Conservation (phyloP, 2,888 invertebrate genomes). For the Galeruca laticollis region DNA sequence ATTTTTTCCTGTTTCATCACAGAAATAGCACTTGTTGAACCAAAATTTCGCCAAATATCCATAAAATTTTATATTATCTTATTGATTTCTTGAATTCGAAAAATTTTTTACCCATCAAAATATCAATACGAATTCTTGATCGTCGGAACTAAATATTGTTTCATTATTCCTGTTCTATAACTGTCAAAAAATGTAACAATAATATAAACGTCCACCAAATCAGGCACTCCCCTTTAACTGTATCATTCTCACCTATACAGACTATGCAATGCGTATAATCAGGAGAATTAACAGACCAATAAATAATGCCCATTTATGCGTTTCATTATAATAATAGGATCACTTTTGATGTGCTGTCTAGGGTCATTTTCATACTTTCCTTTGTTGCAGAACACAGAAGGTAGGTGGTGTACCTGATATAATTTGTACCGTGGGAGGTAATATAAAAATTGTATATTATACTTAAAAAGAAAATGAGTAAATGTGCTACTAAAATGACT, state of each 20-base stretch:
- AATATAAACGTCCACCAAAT: slow-evolving; percentile 22
- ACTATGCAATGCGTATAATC: slow-evolving; percentile 29
- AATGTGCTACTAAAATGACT: too few species aligned
- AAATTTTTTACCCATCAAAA: too few species aligned
- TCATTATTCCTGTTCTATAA: neutral
- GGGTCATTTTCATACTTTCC: slow-evolving; percentile 3
- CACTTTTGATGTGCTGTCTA: slow-evolving; percentile 19
- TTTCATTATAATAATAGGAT: slow-evolving; percentile 29
- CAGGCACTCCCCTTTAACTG: slow-evolving; percentile 41
- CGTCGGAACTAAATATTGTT: neutral
- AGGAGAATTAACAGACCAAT: slow-evolving; percentile 42
- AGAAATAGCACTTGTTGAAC: too few species aligned
- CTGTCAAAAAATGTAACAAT: slow-evolving; percentile 30
- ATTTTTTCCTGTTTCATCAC: too few species aligned
- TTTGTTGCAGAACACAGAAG: neutral
- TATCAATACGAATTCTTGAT: too few species aligned
- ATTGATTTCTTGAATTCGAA: too few species aligned
- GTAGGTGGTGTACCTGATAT: slow-evolving; percentile 20
- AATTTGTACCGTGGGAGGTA: neutral
- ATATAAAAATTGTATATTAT: too few species aligned
- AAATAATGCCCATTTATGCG: slow-evolving; percentile 36
- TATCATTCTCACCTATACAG: slow-evolving; percentile 30
- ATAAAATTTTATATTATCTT: too few species aligned
- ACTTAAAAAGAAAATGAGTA: too few species aligned
- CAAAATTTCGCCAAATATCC: too few species aligned